phyloP scores from a whole-genome alignment of 2,797 vertebrate species.

The Lerista edwardsae region DNA sequence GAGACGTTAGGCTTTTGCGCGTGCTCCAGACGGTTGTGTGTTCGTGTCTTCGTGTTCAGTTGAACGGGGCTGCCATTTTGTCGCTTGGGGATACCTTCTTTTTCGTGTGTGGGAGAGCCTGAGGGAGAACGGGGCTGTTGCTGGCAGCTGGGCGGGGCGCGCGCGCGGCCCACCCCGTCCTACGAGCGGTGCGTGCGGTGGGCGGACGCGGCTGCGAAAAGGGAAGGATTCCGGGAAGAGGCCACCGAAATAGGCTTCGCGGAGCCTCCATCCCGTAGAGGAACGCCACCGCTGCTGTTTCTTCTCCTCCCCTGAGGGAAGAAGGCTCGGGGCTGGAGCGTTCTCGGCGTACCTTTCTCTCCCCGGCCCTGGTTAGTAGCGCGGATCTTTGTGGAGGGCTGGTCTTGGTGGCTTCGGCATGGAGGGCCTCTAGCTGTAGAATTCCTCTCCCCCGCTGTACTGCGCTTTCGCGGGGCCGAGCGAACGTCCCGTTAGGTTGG shows the following conservation, averaged over 20 bases:
- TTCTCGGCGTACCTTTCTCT: not conserved
- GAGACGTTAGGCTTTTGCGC: not conserved
- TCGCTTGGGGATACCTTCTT: not conserved
- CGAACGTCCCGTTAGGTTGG: not conserved
- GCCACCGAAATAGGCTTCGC: not conserved
- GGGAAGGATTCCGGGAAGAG: not conserved
- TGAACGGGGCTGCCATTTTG: conserved; percentile 13
- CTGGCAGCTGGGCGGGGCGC: not conserved
- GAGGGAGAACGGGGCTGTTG: not conserved
- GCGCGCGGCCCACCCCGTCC: not conserved
- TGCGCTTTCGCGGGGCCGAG: not conserved
- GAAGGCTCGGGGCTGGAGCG: not conserved
- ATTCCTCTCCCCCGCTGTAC: not conserved
- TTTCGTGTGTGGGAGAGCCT: too few relatives aligned
- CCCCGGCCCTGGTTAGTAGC: conserved; percentile 9
- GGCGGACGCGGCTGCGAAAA: not conserved
- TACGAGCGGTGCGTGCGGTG: not conserved
- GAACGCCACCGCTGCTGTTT: not conserved
- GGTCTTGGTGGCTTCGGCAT: not conserved
- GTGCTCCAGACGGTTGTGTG: not conserved
- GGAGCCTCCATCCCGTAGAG: not conserved
- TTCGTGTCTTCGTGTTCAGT: not conserved
- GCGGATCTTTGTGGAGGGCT: not conserved
- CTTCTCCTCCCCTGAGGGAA: not conserved
- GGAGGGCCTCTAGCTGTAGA: not conserved